These are phyloP conservation scores for Phymatocera aterrima DNA, from an alignment of 2,888 invertebrate species.

Conservation along the genomic window DNA sequence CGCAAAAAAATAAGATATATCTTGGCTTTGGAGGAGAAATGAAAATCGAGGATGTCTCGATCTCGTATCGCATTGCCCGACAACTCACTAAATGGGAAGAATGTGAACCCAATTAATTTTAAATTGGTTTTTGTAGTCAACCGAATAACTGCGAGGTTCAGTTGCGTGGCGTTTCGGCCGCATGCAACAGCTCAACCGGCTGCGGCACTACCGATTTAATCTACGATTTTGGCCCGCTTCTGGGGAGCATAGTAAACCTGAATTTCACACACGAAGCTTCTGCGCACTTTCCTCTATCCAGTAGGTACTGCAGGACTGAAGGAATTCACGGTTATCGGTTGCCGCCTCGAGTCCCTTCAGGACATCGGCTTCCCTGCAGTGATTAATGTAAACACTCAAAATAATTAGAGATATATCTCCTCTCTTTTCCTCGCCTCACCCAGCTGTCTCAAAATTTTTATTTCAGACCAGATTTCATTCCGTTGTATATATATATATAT, in stretches of 20 bases:
- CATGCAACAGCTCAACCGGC: constrained; percentile 3
- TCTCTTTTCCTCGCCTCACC: too few relatives aligned
- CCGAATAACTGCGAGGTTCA: constrained; percentile 2
- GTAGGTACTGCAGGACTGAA: too few relatives aligned
- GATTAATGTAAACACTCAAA: not conserved
- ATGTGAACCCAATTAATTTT: constrained; percentile 47
- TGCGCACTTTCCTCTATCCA: not conserved
- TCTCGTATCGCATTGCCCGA: constrained; percentile 31
- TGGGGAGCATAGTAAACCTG: not conserved
- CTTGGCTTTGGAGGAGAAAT: not conserved
- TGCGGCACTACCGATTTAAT: constrained; percentile 19
- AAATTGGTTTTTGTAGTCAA: constrained; percentile 46
- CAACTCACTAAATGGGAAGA: constrained; percentile 41
- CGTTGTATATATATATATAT: too few relatives aligned
- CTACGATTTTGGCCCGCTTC: constrained; percentile 32
- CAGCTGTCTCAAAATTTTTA: not conserved
- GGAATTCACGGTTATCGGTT: not conserved
- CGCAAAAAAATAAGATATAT: not conserved
- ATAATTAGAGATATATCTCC: not conserved
- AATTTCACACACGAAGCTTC: constrained; percentile 14
- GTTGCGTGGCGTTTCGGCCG: too few relatives aligned
- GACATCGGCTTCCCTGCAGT: not conserved
- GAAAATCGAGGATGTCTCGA: not conserved
- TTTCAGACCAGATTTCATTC: not conserved
- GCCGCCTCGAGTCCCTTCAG: not conserved